Evolutionary conservation across 2,797 vertebrate genomes (phyloP).

Genomic region (Petrocephalus schoutedeni): DNA sequence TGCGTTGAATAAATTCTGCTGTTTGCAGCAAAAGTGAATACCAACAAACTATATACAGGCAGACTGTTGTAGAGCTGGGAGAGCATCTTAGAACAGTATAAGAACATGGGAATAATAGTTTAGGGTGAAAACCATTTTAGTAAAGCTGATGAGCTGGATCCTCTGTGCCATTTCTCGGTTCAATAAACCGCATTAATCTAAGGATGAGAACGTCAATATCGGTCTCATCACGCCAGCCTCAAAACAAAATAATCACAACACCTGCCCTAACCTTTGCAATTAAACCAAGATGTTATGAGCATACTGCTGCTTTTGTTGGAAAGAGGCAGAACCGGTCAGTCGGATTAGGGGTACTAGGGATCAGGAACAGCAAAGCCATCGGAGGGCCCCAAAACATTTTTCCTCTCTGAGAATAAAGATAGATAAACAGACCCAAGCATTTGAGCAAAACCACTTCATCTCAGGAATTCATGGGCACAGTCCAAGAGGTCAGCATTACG

Average conservation of each 20-base stretch:
- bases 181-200: background rate
- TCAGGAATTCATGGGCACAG: background rate
- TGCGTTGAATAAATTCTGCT: background rate
- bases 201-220: background rate
- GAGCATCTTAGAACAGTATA: background rate
- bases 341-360: background rate
- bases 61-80: background rate
- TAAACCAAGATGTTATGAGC: background rate
- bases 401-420: background rate
- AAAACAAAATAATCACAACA: background rate
- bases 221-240: background rate
- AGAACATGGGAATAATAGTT: background rate
- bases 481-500: background rate
- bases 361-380: background rate
- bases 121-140: background rate
- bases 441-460: constrained; percentile 2
- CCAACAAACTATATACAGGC: background rate
- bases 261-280: background rate
- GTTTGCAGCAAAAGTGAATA: background rate
- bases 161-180: background rate
- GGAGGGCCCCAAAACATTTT: background rate
- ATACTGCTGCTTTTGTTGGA: background rate
- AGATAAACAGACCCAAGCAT: background rate
- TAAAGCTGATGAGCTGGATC: background rate
- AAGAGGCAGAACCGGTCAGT: background rate